phyloP scores from a whole-genome alignment of 2,113 vertebrate genomes.

The Ageneiosus marmoratus region DNA sequence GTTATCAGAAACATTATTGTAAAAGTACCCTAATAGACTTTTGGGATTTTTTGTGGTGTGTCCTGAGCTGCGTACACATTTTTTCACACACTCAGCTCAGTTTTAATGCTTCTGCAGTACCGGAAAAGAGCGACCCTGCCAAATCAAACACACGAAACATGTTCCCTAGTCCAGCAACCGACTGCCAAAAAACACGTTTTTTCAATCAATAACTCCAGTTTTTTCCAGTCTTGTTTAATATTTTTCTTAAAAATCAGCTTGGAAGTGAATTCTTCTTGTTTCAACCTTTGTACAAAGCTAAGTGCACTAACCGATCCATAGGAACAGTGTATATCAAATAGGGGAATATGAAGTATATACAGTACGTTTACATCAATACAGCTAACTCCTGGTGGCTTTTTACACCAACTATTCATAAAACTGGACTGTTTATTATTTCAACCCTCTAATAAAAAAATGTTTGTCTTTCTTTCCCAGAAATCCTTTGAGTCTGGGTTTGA shows the following conservation, averaged over 20 bases:
- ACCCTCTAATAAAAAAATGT: background rate
- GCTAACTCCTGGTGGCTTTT: constrained; percentile 3
- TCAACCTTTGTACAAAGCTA: too few relatives aligned
- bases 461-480: constrained; percentile 17
- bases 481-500: constrained; percentile 31
- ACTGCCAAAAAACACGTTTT: background rate
- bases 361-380: too few relatives aligned
- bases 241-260: too few relatives aligned
- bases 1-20: too few relatives aligned
- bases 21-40: background rate
- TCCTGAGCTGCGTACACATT: too few relatives aligned
- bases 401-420: background rate
- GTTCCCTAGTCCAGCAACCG: background rate
- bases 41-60: background rate
- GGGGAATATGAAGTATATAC: too few relatives aligned
- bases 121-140: background rate
- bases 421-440: constrained; percentile 35
- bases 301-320: too few relatives aligned
- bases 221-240: background rate
- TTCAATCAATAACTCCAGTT: background rate
- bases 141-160: background rate
- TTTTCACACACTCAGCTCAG: too few relatives aligned
- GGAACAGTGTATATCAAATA: too few relatives aligned
- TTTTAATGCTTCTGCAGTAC: background rate
- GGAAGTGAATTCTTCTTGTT: too few relatives aligned